Percentiles rank a stretch among this genome's conserved stretches.
Conservation (phyloP, 2,113 vertebrate species). For the Paradisaea rubra region DNA sequence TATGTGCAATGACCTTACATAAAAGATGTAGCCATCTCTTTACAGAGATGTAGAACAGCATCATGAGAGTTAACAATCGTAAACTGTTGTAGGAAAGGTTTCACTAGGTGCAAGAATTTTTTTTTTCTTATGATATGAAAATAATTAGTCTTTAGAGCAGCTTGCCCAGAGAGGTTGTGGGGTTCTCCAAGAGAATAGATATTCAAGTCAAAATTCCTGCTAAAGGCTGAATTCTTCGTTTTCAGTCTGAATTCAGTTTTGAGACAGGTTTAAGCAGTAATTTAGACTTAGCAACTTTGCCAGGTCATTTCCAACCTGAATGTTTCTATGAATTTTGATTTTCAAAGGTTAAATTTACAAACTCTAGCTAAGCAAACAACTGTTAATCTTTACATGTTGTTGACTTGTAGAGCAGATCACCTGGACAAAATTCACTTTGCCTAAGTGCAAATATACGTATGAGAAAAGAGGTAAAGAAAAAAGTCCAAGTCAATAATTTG, state of each 20-base stretch:
- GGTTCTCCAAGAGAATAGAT: not conserved
- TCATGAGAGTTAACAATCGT: not conserved
- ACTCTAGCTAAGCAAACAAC: not conserved
- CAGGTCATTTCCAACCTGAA: not conserved
- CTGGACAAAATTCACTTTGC: not conserved
- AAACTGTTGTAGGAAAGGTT: not conserved
- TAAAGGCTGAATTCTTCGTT: not conserved
- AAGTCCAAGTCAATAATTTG: slow-evolving; percentile 20
- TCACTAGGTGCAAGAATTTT: not conserved
- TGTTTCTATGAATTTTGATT: not conserved
- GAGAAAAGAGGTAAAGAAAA: slow-evolving; percentile 20
- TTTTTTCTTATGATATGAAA: not conserved
- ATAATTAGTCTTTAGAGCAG: not conserved
- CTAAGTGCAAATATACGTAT: not conserved
- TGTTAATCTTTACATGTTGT: not conserved
- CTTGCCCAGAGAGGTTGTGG: not conserved
- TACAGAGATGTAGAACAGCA: not conserved
- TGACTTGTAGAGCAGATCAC: not conserved
- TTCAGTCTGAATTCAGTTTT: not conserved
- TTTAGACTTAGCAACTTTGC: not conserved
- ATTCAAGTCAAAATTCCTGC: not conserved
- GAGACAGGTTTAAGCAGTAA: not conserved
- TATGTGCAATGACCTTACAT: not conserved
- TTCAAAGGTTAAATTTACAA: not conserved
- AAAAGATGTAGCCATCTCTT: not conserved